These are phyloP conservation scores for Ctenoplectra terminalis DNA, from an alignment of 1,140 invertebrate species.

Conservation along the genomic window DNA sequence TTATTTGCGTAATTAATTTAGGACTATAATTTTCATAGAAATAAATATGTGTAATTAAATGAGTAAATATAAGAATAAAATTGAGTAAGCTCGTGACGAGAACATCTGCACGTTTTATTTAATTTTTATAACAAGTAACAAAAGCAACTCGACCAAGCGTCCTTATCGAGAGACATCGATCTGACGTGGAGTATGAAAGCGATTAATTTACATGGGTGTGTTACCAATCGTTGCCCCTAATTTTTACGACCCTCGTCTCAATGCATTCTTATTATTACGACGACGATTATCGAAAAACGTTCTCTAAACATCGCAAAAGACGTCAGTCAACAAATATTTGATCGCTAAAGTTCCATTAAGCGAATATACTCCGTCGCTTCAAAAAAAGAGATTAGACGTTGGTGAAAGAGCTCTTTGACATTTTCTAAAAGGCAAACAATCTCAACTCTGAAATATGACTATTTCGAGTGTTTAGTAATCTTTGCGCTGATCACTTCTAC, in stretches of 20 bases:
- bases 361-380: neutral
- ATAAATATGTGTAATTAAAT: too few species aligned
- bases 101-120: neutral
- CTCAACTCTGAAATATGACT: neutral
- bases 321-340: neutral
- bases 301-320: neutral
- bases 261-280: neutral
- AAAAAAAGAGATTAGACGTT: neutral
- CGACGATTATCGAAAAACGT: neutral
- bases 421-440: neutral
- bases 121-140: conserved; percentile 34
- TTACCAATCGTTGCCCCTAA: conserved; percentile 7
- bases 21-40: too few species aligned
- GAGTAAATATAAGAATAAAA: neutral
- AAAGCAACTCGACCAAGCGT: neutral
- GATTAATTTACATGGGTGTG: conserved; percentile 41
- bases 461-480: neutral
- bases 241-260: neutral
- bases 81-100: neutral
- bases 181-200: conserved; percentile 15
- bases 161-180: conserved; percentile 9
- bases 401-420: neutral
- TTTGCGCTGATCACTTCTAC: neutral
- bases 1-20: too few species aligned
- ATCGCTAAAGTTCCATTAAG: neutral